Percentiles rank a stretch among this genome's conserved stretches.
Evolutionary conservation across 2,113 vertebrate genomes (phyloP).

Genomic region (Tricholaema leucomelas): DNA sequence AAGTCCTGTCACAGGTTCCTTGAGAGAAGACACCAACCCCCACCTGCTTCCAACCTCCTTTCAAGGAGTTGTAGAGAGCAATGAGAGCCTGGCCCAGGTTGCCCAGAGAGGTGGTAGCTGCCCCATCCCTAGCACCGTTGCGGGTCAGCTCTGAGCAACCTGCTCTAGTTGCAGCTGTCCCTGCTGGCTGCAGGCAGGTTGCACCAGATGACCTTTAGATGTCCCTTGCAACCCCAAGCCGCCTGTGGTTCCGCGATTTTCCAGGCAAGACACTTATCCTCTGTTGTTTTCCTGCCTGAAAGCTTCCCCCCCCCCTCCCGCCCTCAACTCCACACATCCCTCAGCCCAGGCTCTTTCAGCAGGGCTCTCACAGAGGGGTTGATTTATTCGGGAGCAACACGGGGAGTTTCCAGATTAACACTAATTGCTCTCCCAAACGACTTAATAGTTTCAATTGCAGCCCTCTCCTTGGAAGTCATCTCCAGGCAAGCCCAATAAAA

Average conservation of each 20-base stretch:
- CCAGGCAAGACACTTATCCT: not conserved
- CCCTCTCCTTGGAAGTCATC: constrained; percentile 57
- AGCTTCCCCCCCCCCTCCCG: not conserved
- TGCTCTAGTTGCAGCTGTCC: no score
- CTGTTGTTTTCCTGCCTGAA: not conserved
- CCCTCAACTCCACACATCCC: not conserved
- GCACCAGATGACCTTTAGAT: no score
- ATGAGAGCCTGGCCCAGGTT: not conserved
- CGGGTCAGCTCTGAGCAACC: no score
- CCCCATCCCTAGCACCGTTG: no score
- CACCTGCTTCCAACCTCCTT: no score
- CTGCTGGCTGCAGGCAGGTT: no score
- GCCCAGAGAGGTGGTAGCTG: no score
- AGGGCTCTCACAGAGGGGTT: constrained; percentile 32
- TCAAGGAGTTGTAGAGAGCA: not conserved
- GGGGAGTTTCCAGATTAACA: constrained; percentile 69
- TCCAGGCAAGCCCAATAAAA: constrained; percentile 59
- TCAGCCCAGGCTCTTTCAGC: constrained; percentile 9
- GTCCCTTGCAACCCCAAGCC: no score
- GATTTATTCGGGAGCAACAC: constrained; percentile 65
- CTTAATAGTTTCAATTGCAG: constrained; percentile 68
- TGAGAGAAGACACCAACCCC: no score
- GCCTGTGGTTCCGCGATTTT: not conserved
- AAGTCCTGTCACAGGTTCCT: no score
- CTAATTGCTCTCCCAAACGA: constrained; percentile 69